Percentiles rank a stretch among this genome's conserved stretches.
phyloP scores from a whole-genome alignment of 2,113 vertebrate species.

The Heliornis fulica region DNA sequence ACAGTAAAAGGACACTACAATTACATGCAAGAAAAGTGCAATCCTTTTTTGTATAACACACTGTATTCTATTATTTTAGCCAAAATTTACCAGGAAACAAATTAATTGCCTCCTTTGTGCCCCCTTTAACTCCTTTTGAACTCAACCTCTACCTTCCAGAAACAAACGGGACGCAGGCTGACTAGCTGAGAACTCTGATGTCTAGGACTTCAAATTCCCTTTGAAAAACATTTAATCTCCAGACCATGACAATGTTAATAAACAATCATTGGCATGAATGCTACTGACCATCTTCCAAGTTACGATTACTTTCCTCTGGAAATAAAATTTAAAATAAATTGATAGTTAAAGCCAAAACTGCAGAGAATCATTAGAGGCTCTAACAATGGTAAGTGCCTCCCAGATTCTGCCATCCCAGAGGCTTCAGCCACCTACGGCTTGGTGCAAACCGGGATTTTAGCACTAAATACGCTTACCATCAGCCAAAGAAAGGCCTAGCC shows the following conservation, averaged over 20 bases:
- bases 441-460: background rate
- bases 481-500: background rate
- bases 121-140: background rate
- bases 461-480: background rate
- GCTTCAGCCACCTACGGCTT: background rate
- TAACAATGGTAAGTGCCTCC: background rate
- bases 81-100: background rate
- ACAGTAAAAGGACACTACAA: constrained; percentile 23
- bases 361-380: background rate
- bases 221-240: constrained; percentile 41
- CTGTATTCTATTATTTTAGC: background rate
- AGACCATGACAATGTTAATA: constrained; percentile 31
- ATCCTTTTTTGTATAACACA: background rate
- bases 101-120: background rate
- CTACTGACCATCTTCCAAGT: constrained; percentile 32
- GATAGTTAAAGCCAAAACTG: background rate
- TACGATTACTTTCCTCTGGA: background rate
- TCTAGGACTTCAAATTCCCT: constrained; percentile 5
- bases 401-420: background rate
- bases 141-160: background rate
- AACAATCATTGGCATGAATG: background rate
- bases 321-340: background rate
- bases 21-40: background rate
- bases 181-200: background rate
- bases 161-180: background rate